Percentiles rank a stretch among this genome's conserved stretches.
Evolutionary conservation across 2,888 invertebrate species (phyloP).

Genomic region (Brachylomia viminalis): DNA sequence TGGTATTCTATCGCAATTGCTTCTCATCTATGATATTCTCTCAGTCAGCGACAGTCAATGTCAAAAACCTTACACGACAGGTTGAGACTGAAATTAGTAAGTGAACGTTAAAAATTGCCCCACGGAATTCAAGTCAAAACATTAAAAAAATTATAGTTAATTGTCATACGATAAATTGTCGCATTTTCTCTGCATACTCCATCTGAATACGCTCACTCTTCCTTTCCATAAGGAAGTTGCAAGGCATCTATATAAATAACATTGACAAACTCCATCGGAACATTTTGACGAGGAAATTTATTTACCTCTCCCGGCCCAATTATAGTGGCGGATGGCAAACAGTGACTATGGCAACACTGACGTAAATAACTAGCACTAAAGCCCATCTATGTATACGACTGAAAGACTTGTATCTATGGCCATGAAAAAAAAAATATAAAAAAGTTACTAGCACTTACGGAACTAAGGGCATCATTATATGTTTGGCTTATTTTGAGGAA

Average conservation of each 20-base stretch:
- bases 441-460: constrained; percentile 62
- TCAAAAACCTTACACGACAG: background rate
- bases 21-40: background rate
- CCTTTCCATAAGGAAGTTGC: background rate
- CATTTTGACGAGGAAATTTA: constrained; percentile 41
- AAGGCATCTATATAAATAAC: constrained; percentile 23
- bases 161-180: background rate
- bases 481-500: constrained; percentile 42
- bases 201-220: constrained; percentile 1
- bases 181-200: background rate
- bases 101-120: background rate
- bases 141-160: background rate
- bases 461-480: constrained; percentile 58
- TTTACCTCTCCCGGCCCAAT: constrained; percentile 42
- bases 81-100: background rate
- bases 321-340: constrained; percentile 40
- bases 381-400: too few relatives aligned
- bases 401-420: too few relatives aligned
- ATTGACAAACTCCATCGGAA: constrained; percentile 13
- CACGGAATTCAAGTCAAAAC: too few relatives aligned
- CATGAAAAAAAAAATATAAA: too few relatives aligned
- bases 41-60: too few relatives aligned
- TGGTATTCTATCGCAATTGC: background rate
- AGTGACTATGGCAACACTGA: constrained; percentile 43
- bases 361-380: constrained; percentile 63